Percentiles rank a stretch among this genome's conserved stretches.
Conservation (phyloP, 2,113 vertebrate species). For the Vidua chalybeata region DNA sequence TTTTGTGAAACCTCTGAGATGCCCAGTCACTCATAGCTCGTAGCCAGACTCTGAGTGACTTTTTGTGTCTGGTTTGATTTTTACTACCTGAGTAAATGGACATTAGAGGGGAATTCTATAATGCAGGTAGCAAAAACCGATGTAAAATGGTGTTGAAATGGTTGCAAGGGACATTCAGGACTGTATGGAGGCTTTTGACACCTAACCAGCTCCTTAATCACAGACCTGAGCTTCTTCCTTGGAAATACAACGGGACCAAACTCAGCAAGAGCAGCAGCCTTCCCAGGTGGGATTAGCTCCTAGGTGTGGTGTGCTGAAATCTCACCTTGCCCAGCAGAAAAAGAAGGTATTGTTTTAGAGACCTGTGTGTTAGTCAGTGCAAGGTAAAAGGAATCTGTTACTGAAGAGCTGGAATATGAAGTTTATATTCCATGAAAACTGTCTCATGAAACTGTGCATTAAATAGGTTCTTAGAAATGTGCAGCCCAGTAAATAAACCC, state of each 20-base stretch:
- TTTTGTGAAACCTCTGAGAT: conserved; percentile 25
- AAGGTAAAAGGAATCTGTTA: background rate
- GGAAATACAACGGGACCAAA: background rate
- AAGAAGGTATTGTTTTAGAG: background rate
- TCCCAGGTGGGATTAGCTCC: background rate
- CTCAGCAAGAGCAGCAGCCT: background rate
- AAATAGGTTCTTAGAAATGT: conserved; percentile 6
- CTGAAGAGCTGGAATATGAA: background rate
- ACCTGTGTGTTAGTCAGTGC: background rate
- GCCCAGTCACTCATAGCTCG: background rate
- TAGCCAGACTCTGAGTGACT: background rate
- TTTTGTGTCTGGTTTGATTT: background rate
- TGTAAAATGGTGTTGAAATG: background rate
- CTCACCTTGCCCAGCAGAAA: background rate
- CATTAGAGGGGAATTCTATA: background rate
- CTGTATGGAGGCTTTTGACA: background rate
- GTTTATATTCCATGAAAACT: conserved; percentile 43
- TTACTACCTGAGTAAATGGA: background rate
- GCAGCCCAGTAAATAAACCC: conserved; percentile 22
- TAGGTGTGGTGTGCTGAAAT: background rate
- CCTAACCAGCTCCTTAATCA: background rate
- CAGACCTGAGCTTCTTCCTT: background rate
- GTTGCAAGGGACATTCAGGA: background rate
- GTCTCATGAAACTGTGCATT: conserved; percentile 6
- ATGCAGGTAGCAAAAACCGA: background rate